Base-by-base conservation (phyloP, 2,113 vertebrate species). In the Trochalopteron elliotii region DNA sequence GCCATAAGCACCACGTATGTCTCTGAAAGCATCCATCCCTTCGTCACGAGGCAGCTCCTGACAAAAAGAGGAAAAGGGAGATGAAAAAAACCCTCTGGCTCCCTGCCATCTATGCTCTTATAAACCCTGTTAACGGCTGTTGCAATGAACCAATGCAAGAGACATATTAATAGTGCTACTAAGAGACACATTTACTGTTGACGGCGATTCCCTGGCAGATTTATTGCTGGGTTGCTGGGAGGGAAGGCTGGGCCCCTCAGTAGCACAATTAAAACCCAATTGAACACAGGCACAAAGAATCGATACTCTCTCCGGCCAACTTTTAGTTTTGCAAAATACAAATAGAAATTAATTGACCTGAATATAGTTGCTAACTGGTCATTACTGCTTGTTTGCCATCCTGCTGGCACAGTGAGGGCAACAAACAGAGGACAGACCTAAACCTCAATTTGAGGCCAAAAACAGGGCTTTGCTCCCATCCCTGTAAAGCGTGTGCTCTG, bases 321-420 rank as follows among this genome's bases (percentile, higher is more conserved):
- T 97, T 96, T 94, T 85, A 79, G 67, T 95, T 96, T 96, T 96
- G 87, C 96, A 97, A 97, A 97, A 98, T 63, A 97, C 96, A 97
- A 97, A 97, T 94, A 98, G 97, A 98, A 98, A 98, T 97, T 97
- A 98, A 98, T 95, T 96, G 97, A 96, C 96, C 96, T 86, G 96
- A 96, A 97, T 97, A 67, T 45, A 40, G 92, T 70, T 72, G 85
- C 94, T 97, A 96, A 96, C 96, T 95, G 87, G 92, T 84, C 90
- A 86, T 92, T 91, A 88, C 83, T 75, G 94, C 49, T n/a, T 70
- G 84, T 69, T 69, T 24, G 13, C 71, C 57, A 52, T 83, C 90
- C 96, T 70, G 61, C 95, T 71, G 19, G 87, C 92, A 81, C 17
- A 7, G 53, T 9, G 76, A 76, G 49, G 50, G 22, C 49, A 83